Conservation (phyloP, 2,888 invertebrate genomes). For the Rhagonycha lutea region DNA sequence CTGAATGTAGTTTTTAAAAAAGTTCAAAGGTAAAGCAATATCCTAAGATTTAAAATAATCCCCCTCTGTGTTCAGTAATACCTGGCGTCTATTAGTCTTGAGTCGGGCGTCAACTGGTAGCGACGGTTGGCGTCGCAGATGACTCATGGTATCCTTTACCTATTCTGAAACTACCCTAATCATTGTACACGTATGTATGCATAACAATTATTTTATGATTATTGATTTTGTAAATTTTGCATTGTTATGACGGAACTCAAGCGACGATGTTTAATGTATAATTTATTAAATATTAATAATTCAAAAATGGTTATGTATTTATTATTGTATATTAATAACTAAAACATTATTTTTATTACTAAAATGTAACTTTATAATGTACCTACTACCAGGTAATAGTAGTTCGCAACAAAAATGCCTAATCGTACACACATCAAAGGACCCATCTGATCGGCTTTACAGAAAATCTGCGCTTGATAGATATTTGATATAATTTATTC, state of each 20-base stretch:
- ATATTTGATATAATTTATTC: slow-evolving; percentile 76
- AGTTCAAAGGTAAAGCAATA: not conserved
- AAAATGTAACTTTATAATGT: not conserved
- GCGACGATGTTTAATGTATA: not conserved
- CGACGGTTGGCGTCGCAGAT: slow-evolving; percentile 29
- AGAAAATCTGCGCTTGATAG: slow-evolving; percentile 61
- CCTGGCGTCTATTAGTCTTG: slow-evolving; percentile 23
- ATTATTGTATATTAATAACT: no score
- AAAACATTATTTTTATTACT: not conserved
- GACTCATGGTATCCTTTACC: slow-evolving; percentile 24
- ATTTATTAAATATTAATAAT: not conserved
- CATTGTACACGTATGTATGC: slow-evolving; percentile 6
- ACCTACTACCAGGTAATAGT: not conserved
- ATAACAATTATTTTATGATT: slow-evolving; percentile 1
- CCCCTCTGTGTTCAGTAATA: slow-evolving; percentile 9
- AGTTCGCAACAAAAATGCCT: not conserved
- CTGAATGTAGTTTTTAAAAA: not conserved
- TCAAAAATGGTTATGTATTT: not conserved
- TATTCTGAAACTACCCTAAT: slow-evolving; percentile 21
- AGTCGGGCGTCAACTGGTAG: slow-evolving; percentile 29
- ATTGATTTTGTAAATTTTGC: not conserved
- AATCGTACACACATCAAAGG: slow-evolving; percentile 43
- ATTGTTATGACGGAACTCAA: not conserved
- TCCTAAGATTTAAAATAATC: not conserved
- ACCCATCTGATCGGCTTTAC: slow-evolving; percentile 52